A percentile compares a stretch with the other conserved stretches of the same genome.
These are phyloP conservation scores for Marasmarcha lunaedactyla DNA, from an alignment of 2,888 invertebrate species.

Conservation along the genomic window DNA sequence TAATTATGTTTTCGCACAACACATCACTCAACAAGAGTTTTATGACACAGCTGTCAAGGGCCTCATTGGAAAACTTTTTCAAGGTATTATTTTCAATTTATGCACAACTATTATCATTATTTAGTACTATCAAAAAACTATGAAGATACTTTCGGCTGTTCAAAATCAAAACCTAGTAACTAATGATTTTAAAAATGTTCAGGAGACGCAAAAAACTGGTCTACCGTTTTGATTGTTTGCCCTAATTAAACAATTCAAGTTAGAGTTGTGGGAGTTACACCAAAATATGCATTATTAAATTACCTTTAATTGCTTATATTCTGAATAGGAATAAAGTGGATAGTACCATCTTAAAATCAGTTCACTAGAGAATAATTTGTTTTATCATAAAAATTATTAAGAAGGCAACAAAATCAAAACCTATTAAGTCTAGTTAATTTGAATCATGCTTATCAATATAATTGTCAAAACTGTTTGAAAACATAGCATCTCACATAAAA, in stretches of 20 bases:
- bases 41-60: constrained; percentile 79
- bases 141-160: no score
- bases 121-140: no score
- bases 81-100: no score
- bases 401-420: not conserved
- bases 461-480: no score
- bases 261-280: no score
- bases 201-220: not conserved
- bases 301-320: not conserved
- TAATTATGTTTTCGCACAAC: constrained; percentile 83
- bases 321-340: not conserved
- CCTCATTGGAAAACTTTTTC: constrained; percentile 81
- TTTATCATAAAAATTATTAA: not conserved
- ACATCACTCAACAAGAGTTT: constrained; percentile 77
- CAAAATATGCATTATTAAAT: no score
- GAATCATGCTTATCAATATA: not conserved
- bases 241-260: no score
- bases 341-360: no score
- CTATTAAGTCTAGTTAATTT: not conserved
- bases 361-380: not conserved
- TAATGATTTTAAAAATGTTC: no score
- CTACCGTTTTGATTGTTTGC: not conserved
- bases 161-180: no score
- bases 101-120: no score
- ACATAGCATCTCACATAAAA: no score